Base-by-base conservation (phyloP, 2,113 vertebrate genomes). In the Brachirus orientalis region DNA sequence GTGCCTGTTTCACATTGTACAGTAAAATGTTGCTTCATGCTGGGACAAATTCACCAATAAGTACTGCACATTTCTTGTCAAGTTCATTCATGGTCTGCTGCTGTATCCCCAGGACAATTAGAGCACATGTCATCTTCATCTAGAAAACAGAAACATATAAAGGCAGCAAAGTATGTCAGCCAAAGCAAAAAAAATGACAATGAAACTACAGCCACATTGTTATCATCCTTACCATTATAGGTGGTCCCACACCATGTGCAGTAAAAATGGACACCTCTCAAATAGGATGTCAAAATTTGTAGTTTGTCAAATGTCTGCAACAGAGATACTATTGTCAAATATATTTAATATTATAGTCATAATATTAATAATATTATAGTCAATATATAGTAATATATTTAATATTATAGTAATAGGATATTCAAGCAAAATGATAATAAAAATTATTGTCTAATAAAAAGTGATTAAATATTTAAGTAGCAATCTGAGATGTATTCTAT, bases 171-270 rank as follows among this genome's bases (percentile, higher is more conserved):
- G n/a, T 0, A 17, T 8, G 51, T 2, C 14, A 68, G 46, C 9
- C 61, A 55, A 68, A 12, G 20, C 2, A 43, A 46, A 28, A 48
- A 18, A 52, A 63, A 63, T 45, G 4, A 12, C 1, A 44, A 56
- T 36, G 45, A 60, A 43, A 51, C 13, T 12, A 17, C 5, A 63
- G 12, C 7, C 8, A 40, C 36, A n/a, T 19, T 43, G 17, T n/a
- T 1, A 41, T 17, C n/a, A 17, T 12, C 59, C 90, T 85, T 87
- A 99, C 97, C 97, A 86, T 96, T 93, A 72, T 95, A 99, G 2
- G 95, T 91, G 20, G 95, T 98, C 73, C 96, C 97, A 89, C 98
- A 99, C 98, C 98, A 99, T 76, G 97, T 92, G 87, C 98, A 99
- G 56, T 98, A 99, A 10, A 94, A 91, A 88, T 99, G 95, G 41